Conservation (phyloP, 2,797 vertebrate species). For the Hirundo rustica region DNA sequence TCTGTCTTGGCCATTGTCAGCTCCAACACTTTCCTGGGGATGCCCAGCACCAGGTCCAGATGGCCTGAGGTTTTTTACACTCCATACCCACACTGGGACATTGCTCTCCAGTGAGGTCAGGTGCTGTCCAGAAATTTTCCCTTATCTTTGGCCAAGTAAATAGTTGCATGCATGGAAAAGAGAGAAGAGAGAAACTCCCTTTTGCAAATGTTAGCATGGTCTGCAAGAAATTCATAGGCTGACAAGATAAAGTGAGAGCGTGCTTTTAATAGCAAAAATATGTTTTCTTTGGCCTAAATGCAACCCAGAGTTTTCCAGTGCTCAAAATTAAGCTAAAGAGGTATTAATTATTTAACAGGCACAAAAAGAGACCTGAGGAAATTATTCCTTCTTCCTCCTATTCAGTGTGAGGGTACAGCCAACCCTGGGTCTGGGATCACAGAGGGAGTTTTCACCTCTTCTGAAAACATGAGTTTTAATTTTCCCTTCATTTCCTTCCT, state of each 20-base stretch:
- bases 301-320: slow-evolving; percentile 7
- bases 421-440: background rate
- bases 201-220: background rate
- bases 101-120: background rate
- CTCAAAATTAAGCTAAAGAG: background rate
- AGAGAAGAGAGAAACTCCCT: background rate
- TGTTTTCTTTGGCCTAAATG: slow-evolving; percentile 31
- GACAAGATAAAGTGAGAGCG: background rate
- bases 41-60: background rate
- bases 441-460: background rate
- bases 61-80: background rate
- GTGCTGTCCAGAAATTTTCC: background rate
- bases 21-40: background rate
- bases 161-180: background rate
- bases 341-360: background rate
- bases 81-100: background rate
- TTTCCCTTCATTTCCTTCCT: background rate
- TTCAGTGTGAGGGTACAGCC: background rate
- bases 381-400: slow-evolving; percentile 1
- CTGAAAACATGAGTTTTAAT: background rate
- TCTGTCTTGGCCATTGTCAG: background rate
- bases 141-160: background rate
- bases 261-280: slow-evolving; percentile 10
- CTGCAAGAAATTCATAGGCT: background rate
- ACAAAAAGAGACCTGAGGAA: slow-evolving; percentile 10